Conservation (phyloP, 2,113 vertebrate species). For the Uria lomvia region DNA sequence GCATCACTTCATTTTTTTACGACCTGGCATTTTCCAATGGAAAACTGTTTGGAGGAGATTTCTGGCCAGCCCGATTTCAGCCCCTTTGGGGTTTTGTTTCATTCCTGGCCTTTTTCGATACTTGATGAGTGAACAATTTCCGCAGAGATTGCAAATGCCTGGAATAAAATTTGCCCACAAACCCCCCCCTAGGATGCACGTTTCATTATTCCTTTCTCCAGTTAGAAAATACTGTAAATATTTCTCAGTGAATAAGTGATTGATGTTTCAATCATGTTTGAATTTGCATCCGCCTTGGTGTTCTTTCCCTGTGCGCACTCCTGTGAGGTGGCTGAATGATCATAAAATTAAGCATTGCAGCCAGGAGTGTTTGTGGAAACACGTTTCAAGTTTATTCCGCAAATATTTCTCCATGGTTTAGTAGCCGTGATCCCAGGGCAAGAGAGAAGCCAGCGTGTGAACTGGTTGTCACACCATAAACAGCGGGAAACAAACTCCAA, state of each 20-base stretch:
- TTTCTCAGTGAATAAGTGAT: background rate
- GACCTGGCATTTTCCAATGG: background rate
- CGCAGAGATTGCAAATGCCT: background rate
- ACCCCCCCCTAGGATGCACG: background rate
- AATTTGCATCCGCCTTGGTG: slow-evolving; percentile 20
- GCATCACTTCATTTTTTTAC: background rate
- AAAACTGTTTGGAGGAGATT: background rate
- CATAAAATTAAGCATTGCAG: background rate
- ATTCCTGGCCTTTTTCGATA: background rate
- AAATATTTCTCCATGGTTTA: background rate
- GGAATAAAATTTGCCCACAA: background rate
- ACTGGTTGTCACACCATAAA: background rate
- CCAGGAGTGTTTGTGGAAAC: background rate
- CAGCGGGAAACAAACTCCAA: background rate
- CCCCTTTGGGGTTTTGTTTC: background rate
- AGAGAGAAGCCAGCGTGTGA: background rate
- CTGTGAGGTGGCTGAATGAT: background rate
- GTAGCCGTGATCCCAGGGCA: background rate
- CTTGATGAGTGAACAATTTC: background rate
- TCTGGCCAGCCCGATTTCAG: background rate
- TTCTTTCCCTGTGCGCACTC: background rate
- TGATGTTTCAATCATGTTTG: background rate
- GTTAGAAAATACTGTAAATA: background rate
- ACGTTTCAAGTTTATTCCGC: background rate
- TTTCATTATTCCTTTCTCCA: background rate